phyloP scores from a whole-genome alignment of 2,113 vertebrate genomes.

The Oostethus manadensis region DNA sequence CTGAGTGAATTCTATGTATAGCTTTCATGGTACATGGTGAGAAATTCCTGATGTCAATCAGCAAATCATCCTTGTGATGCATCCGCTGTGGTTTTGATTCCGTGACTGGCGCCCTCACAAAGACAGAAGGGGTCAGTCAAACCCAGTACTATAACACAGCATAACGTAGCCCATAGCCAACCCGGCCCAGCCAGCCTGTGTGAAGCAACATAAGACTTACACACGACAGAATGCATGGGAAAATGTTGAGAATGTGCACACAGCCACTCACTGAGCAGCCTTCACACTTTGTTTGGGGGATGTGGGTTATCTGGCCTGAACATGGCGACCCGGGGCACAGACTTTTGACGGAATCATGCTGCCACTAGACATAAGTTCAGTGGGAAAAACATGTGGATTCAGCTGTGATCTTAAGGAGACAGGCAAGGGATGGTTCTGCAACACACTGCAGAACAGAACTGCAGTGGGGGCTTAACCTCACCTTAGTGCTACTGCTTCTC shows the following conservation, averaged over 20 bases:
- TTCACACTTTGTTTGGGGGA: conserved; percentile 32
- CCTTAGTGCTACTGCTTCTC: conserved; percentile 12
- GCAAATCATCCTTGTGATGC: not conserved
- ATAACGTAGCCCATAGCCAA: no score
- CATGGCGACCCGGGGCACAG: conserved; percentile 20
- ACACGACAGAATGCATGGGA: conserved; percentile 30
- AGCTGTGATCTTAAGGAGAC: conserved; percentile 22
- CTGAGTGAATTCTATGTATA: no score
- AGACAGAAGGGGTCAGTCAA: conserved; percentile 63
- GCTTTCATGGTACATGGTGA: no score
- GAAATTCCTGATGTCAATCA: no score
- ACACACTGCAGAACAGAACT: conserved; percentile 5
- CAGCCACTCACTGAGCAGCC: conserved; percentile 22
- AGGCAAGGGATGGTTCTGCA: conserved; percentile 2
- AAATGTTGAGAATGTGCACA: conserved; percentile 30
- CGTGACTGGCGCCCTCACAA: conserved; percentile 42
- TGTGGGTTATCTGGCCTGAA: conserved; percentile 18
- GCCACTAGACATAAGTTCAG: not conserved
- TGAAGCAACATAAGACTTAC: conserved; percentile 31
- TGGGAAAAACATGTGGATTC: conserved; percentile 16
- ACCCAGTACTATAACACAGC: no score
- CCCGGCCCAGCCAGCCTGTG: no score
- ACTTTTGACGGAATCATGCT: not conserved
- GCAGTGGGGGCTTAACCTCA: conserved; percentile 16
- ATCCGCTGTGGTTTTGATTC: conserved; percentile 46